These are phyloP conservation scores for Drosophila azteca DNA, from an alignment of 1,140 invertebrate genomes.

Conservation along the genomic window DNA sequence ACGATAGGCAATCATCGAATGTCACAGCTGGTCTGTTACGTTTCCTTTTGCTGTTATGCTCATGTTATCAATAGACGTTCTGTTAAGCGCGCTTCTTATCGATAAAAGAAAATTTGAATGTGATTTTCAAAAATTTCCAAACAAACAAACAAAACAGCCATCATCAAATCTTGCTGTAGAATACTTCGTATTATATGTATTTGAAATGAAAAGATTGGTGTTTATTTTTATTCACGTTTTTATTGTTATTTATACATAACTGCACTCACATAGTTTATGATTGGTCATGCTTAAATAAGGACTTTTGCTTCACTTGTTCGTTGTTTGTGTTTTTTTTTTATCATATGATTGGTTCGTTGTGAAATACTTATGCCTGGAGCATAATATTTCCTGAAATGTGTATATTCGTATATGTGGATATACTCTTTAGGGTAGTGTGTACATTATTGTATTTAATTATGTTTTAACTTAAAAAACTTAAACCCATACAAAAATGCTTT, in stretches of 20 bases:
- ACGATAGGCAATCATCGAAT: no score
- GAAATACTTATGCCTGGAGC: constrained; percentile 54
- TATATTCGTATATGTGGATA: constrained; percentile 28
- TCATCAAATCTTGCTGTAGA: no score
- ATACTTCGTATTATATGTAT: no score
- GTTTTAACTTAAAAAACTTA: constrained; percentile 81
- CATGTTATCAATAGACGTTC: no score
- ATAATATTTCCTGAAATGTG: constrained; percentile 51
- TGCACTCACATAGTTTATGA: constrained; percentile 55
- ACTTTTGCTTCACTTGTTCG: constrained; percentile 52
- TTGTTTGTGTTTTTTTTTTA: constrained; percentile 40
- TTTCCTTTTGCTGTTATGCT: no score
- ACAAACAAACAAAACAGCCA: no score
- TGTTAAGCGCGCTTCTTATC: no score
- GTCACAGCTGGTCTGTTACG: no score
- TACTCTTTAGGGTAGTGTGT: constrained; percentile 48
- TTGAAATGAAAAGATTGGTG: neutral
- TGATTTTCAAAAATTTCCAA: neutral
- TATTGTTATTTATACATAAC: constrained; percentile 66
- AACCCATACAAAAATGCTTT: constrained; percentile 80
- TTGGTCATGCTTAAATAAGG: constrained; percentile 58
- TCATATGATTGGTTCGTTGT: constrained; percentile 46
- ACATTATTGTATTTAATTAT: constrained; percentile 76
- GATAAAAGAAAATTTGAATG: no score
- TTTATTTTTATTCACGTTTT: constrained; percentile 60